Base-by-base conservation (phyloP, 2,113 vertebrate genomes). In the Callipepla californica region DNA sequence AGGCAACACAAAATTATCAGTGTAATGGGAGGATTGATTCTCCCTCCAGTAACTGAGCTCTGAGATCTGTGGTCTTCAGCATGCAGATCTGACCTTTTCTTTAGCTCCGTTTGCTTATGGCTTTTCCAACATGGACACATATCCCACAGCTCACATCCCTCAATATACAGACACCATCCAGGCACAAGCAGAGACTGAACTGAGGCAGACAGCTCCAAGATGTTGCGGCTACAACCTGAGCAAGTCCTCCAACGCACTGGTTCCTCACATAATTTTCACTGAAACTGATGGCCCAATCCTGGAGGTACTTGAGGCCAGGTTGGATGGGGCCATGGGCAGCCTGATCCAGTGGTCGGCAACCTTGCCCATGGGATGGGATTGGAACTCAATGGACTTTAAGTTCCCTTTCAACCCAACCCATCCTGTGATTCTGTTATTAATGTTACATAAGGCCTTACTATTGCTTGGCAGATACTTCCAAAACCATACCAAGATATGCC, bases 91-190 rank as follows among this genome's bases (percentile, higher is more conserved):
- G 69, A 80, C 8, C 14, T 47, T 66, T 51, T 22, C 3, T 63
- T 67, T 4, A 36, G 38, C 61, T 67, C 2, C 1, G 18, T 4
- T 13, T 63, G 44, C 17, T 69, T 13, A 3, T 25, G 45, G 50
- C 21, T 38, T 32, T n/a, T 19, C 36, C 36, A 62, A 20, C 0
- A 0, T 3, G 44, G 73, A 13, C 57, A 17, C 51, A 0, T 16
- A 47, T 13, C 14, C 15, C 16, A 44, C 19, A 14, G 45, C 32
- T 63, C 84, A 55, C 47, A 34, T 23, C 55, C 9, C 13, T 42
- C 73, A 45, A 9, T 26, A 42, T 36, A 28, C 22, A 70, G 51
- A 51, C 51, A 58, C 28, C 25, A 42, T 55, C 51, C 30, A 45
- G 25, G 28, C 14, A 13, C 26, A 12, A 26, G 34, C 34, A 53